Evolutionary conservation across 2,113 vertebrate genomes (phyloP).

Genomic region (Cynocephalus volans): DNA sequence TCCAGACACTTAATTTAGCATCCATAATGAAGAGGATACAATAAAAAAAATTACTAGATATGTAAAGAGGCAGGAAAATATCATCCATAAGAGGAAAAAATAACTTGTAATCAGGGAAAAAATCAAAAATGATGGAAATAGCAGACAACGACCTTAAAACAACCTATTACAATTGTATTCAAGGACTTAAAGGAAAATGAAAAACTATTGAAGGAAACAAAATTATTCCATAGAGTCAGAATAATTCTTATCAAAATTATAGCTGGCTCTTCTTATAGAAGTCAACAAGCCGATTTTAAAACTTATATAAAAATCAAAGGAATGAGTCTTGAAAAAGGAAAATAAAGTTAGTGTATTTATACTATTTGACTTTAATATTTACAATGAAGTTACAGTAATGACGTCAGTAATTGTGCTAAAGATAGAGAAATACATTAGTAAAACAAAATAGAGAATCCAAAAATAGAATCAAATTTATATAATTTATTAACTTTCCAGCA

Average conservation of each 20-base stretch:
- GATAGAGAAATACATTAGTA: background rate
- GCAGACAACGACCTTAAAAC: background rate
- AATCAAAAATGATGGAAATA: slow-evolving; percentile 14
- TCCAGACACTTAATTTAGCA: background rate
- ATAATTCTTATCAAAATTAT: background rate
- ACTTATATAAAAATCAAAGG: background rate
- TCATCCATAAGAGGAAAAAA: background rate
- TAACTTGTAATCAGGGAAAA: slow-evolving; percentile 56
- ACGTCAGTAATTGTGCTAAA: background rate
- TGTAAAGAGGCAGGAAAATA: background rate
- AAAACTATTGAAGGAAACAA: background rate
- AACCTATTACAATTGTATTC: background rate
- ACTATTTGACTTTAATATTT: background rate
- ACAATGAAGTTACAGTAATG: slow-evolving; percentile 19
- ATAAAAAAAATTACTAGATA: background rate
- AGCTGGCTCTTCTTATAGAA: background rate
- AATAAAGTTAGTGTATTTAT: background rate
- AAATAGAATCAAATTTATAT: slow-evolving; percentile 22
- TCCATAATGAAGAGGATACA: background rate
- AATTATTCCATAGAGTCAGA: background rate
- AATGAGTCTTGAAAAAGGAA: background rate
- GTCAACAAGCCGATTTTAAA: background rate
- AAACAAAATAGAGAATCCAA: background rate
- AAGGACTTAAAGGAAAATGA: background rate
- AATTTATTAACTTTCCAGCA: background rate